A percentile compares a stretch with the other conserved stretches of the same genome.
Evolutionary conservation across 2,797 vertebrate genomes (phyloP).

Genomic region (Chromis chromis): DNA sequence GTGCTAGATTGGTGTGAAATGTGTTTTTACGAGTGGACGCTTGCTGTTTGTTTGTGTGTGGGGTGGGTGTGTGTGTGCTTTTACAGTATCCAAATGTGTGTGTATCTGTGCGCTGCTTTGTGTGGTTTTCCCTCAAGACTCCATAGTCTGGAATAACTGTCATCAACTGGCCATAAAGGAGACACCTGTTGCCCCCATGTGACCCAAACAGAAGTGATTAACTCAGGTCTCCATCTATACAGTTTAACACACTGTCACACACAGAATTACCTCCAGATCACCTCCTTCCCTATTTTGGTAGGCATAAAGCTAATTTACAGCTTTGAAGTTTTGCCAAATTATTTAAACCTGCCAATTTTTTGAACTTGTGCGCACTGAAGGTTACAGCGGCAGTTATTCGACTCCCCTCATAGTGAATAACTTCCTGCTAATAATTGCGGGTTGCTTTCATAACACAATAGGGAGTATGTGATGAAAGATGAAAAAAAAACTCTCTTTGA

Average conservation of each 20-base stretch:
- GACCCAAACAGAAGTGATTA: conserved; percentile 53
- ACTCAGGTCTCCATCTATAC: conserved; percentile 12
- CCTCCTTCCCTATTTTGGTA: conserved; percentile 3
- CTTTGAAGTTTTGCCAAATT: conserved; percentile 12
- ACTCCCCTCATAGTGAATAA: conserved; percentile 11
- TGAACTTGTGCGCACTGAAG: background rate
- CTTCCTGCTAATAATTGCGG: conserved; percentile 11
- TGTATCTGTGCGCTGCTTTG: conserved; percentile 8
- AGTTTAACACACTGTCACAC: conserved; percentile 24
- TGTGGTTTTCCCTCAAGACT: conserved; percentile 23
- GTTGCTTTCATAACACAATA: background rate
- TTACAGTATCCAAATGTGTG: background rate
- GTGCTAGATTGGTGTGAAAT: conserved; percentile 79
- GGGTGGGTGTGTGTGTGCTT: background rate
- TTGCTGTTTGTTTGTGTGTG: conserved; percentile 2
- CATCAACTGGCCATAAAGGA: conserved; percentile 68
- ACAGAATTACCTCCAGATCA: background rate
- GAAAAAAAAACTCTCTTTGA: conserved; percentile 31
- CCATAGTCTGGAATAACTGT: conserved; percentile 53
- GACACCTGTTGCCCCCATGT: conserved; percentile 34
- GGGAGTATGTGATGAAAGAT: conserved; percentile 16
- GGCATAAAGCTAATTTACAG: background rate
- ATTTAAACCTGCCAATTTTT: background rate
- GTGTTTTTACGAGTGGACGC: conserved; percentile 30
- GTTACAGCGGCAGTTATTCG: conserved; percentile 1